Base-by-base conservation (phyloP, 2,113 vertebrate species). In the Phalacrocorax carbo region DNA sequence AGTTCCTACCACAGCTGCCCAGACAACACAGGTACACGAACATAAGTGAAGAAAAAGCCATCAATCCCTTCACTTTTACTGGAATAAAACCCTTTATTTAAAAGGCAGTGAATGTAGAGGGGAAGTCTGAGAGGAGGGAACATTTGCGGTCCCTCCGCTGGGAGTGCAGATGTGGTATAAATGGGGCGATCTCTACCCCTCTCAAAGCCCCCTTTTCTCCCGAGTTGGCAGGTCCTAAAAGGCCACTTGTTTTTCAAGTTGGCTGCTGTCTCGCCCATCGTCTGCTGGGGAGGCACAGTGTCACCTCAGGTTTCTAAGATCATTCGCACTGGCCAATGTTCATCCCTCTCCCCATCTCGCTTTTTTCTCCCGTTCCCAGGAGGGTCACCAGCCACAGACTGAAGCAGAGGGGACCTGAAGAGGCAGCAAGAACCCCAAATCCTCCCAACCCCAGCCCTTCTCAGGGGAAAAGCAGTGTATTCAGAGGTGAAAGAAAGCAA, bases 151-250 rank as follows among this genome's bases (percentile, higher is more conserved):
- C 68, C 64, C 58, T 94, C 55, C 0, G 23, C 51, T 1, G 25
- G 57, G 55, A 91, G 51, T 15, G 61, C 96, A 97, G 97, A 97
- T 97, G 97, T 93, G 97, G 11, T 18, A 52, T 95, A 76, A 96
- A 95, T 84, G 90, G 80, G 84, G 57, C 1, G 8, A 66, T 66
- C 75, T 75, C 91, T 69, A 1, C 29, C 34, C 2, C 2, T 8
- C 66, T 96, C 90, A 97, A 97, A 97, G 95, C 68, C 64, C 60
- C 48, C 88, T 95, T 96, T 85, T 97, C 97, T 96, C 69, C 70
- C 7, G 1, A 90, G 73, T 29, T 97, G 97, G 97, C 97, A 97
- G 57, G 22, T 73, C 79, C 92, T 95, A 76, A 96, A 96, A 94
- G 77, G 76, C 65, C 64, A 7, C 91, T 97, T 97, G 96, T 97